A percentile compares a stretch with the other conserved stretches of the same genome.
Conservation (phyloP, 2,797 vertebrate genomes). For the Argya squamiceps region DNA sequence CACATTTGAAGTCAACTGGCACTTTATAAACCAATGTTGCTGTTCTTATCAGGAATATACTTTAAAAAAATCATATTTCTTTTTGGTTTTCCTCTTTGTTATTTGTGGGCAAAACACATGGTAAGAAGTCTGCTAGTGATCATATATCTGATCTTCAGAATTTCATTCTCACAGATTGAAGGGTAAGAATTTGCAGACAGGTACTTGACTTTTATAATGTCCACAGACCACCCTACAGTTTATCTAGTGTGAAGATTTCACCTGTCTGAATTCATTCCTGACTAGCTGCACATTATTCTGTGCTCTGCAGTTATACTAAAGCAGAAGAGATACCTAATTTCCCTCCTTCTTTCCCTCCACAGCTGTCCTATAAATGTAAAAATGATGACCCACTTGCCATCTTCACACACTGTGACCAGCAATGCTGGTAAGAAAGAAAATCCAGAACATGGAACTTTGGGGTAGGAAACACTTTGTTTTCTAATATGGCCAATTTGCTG, state of each 20-base stretch:
- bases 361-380: not conserved
- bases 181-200: not conserved
- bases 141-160: not conserved
- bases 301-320: not conserved
- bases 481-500: not conserved
- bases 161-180: not conserved
- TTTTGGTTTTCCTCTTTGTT: not conserved
- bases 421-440: conserved; percentile 11
- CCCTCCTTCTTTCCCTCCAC: not conserved
- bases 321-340: not conserved
- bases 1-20: not conserved
- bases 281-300: not conserved
- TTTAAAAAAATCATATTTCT: not conserved
- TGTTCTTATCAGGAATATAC: not conserved
- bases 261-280: not conserved
- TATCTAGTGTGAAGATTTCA: not conserved
- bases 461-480: conserved; percentile 6
- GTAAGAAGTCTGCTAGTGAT: not conserved
- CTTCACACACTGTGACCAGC: not conserved
- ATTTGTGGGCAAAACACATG: not conserved
- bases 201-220: not conserved
- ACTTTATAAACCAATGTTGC: not conserved
- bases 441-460: not conserved
- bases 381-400: not conserved
- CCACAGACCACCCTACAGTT: not conserved